A percentile compares a stretch with the other conserved stretches of the same genome.
Evolutionary conservation across 2,797 vertebrate species (phyloP).

Genomic region (Cirrhinus molitorella): DNA sequence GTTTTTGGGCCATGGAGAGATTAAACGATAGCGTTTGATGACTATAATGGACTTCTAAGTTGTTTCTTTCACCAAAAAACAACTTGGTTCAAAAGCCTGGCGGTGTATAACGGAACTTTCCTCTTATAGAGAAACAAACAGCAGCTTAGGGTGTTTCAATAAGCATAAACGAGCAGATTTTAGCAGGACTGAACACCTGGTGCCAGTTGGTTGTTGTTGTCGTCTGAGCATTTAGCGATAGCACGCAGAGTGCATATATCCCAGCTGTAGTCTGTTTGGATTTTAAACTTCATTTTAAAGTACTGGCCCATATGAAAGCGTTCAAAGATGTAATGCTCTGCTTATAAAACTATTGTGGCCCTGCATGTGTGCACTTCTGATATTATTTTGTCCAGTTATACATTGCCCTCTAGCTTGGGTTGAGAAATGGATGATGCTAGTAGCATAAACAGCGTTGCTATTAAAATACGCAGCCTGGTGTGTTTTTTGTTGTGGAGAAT

Average conservation of each 20-base stretch:
- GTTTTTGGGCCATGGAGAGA: background rate
- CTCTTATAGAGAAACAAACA: background rate
- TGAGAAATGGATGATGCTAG: constrained; percentile 31
- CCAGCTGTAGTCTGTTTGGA: background rate
- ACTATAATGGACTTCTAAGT: background rate
- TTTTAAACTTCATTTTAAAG: constrained; percentile 31
- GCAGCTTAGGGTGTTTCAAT: background rate
- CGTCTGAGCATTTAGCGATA: constrained; percentile 43
- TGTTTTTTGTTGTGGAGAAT: background rate
- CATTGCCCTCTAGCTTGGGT: constrained; percentile 33
- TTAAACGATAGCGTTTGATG: background rate
- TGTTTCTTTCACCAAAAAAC: background rate
- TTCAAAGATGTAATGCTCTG: background rate
- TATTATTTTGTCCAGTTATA: constrained; percentile 7
- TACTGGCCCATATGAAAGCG: background rate
- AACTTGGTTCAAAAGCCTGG: background rate
- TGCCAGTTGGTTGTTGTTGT: constrained; percentile 49
- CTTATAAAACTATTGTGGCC: background rate
- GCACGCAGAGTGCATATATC: constrained; percentile 36
- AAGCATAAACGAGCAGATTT: constrained; percentile 4
- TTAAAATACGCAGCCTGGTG: background rate
- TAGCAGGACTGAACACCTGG: constrained; percentile 18
- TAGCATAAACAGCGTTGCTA: constrained; percentile 21
- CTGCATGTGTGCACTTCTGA: background rate
- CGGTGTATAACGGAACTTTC: background rate